Base-by-base conservation (phyloP, 2,888 invertebrate species). In the Eucera pruinosa region DNA sequence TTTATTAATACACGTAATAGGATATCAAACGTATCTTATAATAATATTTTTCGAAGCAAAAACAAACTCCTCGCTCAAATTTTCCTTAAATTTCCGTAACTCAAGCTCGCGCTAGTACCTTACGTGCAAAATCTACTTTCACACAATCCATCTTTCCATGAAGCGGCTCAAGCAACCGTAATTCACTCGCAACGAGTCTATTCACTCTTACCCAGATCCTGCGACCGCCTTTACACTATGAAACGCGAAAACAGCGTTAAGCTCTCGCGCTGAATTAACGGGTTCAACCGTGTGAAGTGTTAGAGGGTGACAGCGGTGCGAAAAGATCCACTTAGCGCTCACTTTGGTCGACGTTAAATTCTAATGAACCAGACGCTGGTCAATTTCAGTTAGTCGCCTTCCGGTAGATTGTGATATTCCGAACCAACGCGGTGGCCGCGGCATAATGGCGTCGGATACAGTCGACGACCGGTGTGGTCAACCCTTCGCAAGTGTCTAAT, bases 291-390 rank as follows among this genome's bases (percentile, higher is more conserved):
- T 54, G 48, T 58, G 69, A 62, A 70, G 73, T 80, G 79, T 70
- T 48, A 54, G 6, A 20, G 52, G 64, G 36, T 55, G 76, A 72
- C 66, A 58, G 64, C 50, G 57, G 72, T 68, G 70, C 64, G 70
- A 84, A 84, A 78, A 82, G 81, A 81, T 84, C 82, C 84, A 84
- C 84, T 84, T 84, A 81, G 74, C 64, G 84, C 69, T 78, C 84
- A 81, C 78, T 84, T 82, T 72, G 74, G 71, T 39, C 67, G 57
- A 48, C 81, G 77, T 84, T 84, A 84, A 84, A 84, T 84, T 84
- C 78, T 84, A 84, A 84, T 84, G 81, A 82, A 78, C 82, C 68
- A 64, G 72, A 48, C 67, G 57, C 68, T 52, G 73, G 81, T 76
- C 81, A 74, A 81, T 83, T 83, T 75, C 69, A 79, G 52, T 74